Base-by-base conservation (phyloP, 2,797 vertebrate species). In the Peromyscus eremicus region DNA sequence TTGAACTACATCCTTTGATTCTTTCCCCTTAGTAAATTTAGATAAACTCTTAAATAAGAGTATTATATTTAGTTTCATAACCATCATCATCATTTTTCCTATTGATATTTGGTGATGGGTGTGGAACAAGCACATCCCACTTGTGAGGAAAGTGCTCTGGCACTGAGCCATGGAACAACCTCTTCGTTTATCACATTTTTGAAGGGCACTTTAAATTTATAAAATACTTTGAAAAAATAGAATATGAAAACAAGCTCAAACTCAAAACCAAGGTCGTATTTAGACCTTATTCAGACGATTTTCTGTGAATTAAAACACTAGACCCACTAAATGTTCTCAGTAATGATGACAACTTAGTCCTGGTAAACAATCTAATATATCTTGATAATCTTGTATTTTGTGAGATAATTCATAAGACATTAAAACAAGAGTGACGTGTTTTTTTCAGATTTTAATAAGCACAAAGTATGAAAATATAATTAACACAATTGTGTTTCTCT, bases 401-500 rank as follows among this genome's bases (percentile, higher is more conserved):
- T 70, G 86, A 90, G 60, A 76, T 79, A 70, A 91, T 76, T 37
- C 83, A 80, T 52, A 94, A 76, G 21, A 85, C 89, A 70, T 55
- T 32, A 87, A 95, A 92, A 84, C 32, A 91, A 64, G 46, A 60
- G 10, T 34, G n/a, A 92, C 89, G 7, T 76, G 4, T 37, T 77
- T 82, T 16, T 92, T 60, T 94, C 55, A 57, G 37, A 77, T 32
- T 76, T 94, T 43, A 95, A 97, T 92, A 37, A 17, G 27, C 57
- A 96, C 57, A 96, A 80, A 92, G 71, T 85, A 92, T 92, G 89
- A 96, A 97, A 96, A 97, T 82, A 95, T 91, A 98, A 97, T 96
- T 96, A 97, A 94, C 73, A 40, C 70, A 96, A 96, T 43, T 97
- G 77, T 94, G 57, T 84, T 91, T 84, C 79, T 86, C 77, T 96